phyloP scores from a whole-genome alignment of 2,888 invertebrate species.

The Anodontia alba region DNA sequence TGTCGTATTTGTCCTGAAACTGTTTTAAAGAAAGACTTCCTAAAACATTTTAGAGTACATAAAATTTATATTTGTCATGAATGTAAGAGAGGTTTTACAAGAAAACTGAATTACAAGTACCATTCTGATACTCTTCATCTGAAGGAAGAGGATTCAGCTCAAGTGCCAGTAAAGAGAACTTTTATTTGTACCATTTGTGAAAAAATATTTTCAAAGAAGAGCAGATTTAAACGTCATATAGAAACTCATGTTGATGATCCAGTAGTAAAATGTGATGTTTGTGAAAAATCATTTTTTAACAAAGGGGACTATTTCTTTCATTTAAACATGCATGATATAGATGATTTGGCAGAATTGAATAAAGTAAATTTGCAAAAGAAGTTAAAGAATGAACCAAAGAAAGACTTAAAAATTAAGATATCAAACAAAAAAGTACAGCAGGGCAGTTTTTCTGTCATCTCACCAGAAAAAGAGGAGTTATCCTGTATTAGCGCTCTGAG shows the following conservation, averaged over 20 bases:
- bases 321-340: neutral
- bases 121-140: slow-evolving; percentile 12
- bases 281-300: neutral
- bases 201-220: slow-evolving; percentile 42
- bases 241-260: slow-evolving; percentile 45
- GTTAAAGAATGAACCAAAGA: neutral
- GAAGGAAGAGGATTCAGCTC: neutral
- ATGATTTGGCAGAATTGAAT: neutral
- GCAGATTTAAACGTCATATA: slow-evolving; percentile 41
- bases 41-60: slow-evolving; percentile 45
- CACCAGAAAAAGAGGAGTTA: neutral
- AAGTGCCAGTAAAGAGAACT: slow-evolving; percentile 33
- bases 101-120: neutral
- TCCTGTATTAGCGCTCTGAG: neutral
- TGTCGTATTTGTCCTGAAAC: slow-evolving; percentile 48
- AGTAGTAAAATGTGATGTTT: neutral
- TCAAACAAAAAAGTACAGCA: neutral
- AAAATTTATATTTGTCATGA: slow-evolving; percentile 47
- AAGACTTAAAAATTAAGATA: neutral
- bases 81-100: slow-evolving; percentile 27
- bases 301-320: slow-evolving; percentile 5
- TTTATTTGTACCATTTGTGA: slow-evolving; percentile 53
- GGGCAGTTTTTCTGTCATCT: too few relatives aligned
- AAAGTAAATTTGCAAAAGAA: neutral
- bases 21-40: slow-evolving; percentile 40